Conservation (phyloP, 2,888 invertebrate genomes). For the Tuta absoluta region DNA sequence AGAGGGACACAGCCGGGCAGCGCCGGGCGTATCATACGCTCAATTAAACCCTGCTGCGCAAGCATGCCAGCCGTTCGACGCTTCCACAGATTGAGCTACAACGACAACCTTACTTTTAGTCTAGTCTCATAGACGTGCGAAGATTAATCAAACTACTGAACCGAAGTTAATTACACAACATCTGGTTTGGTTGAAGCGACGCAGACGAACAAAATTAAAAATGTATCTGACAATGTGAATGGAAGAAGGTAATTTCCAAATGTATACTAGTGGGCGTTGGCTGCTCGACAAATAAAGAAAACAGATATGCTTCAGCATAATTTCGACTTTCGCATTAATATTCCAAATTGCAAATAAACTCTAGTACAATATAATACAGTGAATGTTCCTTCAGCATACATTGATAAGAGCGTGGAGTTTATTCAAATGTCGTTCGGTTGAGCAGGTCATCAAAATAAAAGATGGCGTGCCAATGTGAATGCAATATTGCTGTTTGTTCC, state of each 20-base stretch:
- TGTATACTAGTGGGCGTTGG: neutral
- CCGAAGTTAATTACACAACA: slow-evolving; percentile 34
- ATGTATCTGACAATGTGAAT: slow-evolving; percentile 13
- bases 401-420: slow-evolving; percentile 31
- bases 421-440: slow-evolving; percentile 31
- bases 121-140: slow-evolving; percentile 28
- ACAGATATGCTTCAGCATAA: neutral
- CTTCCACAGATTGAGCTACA: slow-evolving; percentile 34
- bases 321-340: neutral
- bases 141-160: slow-evolving; percentile 42
- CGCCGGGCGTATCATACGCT: slow-evolving; percentile 67
- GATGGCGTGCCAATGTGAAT: slow-evolving; percentile 41
- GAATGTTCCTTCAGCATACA: neutral
- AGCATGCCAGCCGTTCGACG: slow-evolving; percentile 30
- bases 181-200: slow-evolving; percentile 28
- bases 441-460: slow-evolving; percentile 30
- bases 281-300: slow-evolving; percentile 3
- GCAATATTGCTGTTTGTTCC: slow-evolving; percentile 48
- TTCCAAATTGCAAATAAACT: slow-evolving; percentile 9
- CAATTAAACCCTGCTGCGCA: slow-evolving; percentile 63
- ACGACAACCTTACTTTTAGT: slow-evolving; percentile 39
- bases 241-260: slow-evolving; percentile 21
- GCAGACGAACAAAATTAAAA: slow-evolving; percentile 19
- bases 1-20: slow-evolving; percentile 61
- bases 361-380: no score